These are phyloP conservation scores for Ceratina australensis DNA, from an alignment of 1,140 invertebrate species.

Conservation along the genomic window DNA sequence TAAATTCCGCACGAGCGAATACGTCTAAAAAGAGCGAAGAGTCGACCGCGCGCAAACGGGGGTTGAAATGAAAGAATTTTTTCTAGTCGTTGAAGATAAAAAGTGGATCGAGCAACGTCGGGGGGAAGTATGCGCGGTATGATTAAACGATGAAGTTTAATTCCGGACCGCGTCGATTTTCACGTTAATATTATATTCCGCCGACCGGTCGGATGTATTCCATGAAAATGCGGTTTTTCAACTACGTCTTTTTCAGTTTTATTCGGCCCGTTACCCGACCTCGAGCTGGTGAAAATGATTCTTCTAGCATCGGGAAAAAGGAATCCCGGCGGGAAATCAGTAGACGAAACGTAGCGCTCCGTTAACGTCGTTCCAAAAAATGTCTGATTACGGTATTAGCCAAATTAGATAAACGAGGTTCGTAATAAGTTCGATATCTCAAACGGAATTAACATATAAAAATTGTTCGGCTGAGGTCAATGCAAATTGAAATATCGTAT, in stretches of 20 bases:
- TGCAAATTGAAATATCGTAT: too few relatives aligned
- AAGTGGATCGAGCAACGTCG: not conserved
- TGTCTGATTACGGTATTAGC: not conserved
- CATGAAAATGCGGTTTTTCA: not conserved
- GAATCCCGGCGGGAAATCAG: not conserved
- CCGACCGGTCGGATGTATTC: not conserved
- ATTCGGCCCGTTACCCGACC: not conserved
- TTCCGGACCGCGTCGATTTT: not conserved
- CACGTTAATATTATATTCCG: constrained; percentile 2
- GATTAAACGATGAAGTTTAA: constrained; percentile 7
- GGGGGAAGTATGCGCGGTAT: too few relatives aligned
- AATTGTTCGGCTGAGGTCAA: too few relatives aligned
- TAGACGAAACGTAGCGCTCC: not conserved
- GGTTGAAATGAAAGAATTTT: not conserved
- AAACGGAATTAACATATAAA: too few relatives aligned
- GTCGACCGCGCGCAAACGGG: not conserved
- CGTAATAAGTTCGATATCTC: too few relatives aligned
- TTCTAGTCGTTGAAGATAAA: not conserved
- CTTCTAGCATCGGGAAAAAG: not conserved
- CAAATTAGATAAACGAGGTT: not conserved
- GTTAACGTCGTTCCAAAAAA: not conserved
- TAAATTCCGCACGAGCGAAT: not conserved
- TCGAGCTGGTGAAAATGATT: not conserved
- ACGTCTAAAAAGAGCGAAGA: not conserved
- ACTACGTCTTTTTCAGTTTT: not conserved